Evolutionary conservation across 2,888 invertebrate genomes (phyloP), one percentile per base, ranked within the genome.

Genomic region (Phaonia tiefii): DNA sequence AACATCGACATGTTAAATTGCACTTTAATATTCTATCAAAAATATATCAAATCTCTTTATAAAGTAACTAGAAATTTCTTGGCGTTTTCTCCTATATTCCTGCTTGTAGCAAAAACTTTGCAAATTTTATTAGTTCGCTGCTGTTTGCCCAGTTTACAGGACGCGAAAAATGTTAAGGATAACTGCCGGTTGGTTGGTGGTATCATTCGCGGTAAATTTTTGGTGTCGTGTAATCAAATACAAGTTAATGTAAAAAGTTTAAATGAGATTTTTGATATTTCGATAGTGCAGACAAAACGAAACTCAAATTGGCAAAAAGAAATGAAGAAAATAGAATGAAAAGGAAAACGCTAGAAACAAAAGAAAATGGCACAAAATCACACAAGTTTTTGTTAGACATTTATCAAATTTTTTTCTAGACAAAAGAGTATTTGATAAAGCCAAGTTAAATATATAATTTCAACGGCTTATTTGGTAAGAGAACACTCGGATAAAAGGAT

Each of bases 201-300:
- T 31, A 15, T 60, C 31, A 20, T 17, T 7, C 13, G 51, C 11
- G n/a, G n/a, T n/a, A n/a, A n/a, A n/a, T 31, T 46, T 37, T 37
- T 22, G 58, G 46, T 60, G 51, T 58, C 56, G 75, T 75, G 75
- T 78, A 78, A 81, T 75, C 75, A 75, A 81, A 81, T 78, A 75
- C 66, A 71, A 75, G 46, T 81, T 78, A 81, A 81, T 81, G 78
- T 75, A 78, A 81, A 81, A 81, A 81, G 67, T 78, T 81, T 81
- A 78, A 81, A 81, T 81, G 81, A 78, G 81, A 81, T 81, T 78
- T 81, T 78, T 81, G 67, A 76, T 80, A 80, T 63, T 63, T 63
- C 63, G 39, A 39, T 13, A 22, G 10, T 22, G 22, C 26, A 56
- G 58, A 7, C 51, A 51, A 51, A 60, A 22, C 4, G 4, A 31